Conservation (phyloP, 1,140 invertebrate genomes). For the Cheumatopsyche charites region DNA sequence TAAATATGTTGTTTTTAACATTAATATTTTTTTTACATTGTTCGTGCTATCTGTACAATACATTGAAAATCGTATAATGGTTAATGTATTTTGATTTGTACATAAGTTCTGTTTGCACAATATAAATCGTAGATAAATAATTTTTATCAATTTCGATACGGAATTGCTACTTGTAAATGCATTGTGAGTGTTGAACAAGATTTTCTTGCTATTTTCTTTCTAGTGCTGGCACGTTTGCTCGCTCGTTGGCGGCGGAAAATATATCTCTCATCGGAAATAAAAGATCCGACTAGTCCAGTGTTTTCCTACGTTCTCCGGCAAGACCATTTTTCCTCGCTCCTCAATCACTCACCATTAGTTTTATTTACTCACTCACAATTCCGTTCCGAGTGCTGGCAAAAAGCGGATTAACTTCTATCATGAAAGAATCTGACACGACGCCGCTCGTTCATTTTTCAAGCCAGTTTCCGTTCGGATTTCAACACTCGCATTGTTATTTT, state of each 20-base stretch:
- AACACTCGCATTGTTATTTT: not conserved
- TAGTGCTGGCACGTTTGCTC: constrained; percentile 9
- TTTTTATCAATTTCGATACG: not conserved
- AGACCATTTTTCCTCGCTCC: constrained; percentile 30
- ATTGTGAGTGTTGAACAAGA: not conserved
- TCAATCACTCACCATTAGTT: constrained; percentile 47
- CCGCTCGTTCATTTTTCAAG: not conserved
- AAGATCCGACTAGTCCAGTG: constrained; percentile 17
- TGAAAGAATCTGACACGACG: not conserved
- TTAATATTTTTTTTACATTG: no score
- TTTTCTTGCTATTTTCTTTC: not conserved
- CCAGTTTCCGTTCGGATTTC: not conserved
- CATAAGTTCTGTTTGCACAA: not conserved
- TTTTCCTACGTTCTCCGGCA: constrained; percentile 37
- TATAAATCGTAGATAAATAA: not conserved
- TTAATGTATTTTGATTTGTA: no score
- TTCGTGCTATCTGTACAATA: no score
- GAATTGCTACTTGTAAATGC: no score
- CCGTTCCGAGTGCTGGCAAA: constrained; percentile 23
- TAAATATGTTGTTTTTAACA: not conserved
- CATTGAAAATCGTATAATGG: no score
- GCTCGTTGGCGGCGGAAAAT: constrained; percentile 26
- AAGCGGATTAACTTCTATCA: constrained; percentile 34
- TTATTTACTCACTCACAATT: constrained; percentile 43
- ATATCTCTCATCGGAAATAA: constrained; percentile 33